Evolutionary conservation across 1,140 invertebrate genomes (phyloP).

Genomic region (Lethrus apterus): DNA sequence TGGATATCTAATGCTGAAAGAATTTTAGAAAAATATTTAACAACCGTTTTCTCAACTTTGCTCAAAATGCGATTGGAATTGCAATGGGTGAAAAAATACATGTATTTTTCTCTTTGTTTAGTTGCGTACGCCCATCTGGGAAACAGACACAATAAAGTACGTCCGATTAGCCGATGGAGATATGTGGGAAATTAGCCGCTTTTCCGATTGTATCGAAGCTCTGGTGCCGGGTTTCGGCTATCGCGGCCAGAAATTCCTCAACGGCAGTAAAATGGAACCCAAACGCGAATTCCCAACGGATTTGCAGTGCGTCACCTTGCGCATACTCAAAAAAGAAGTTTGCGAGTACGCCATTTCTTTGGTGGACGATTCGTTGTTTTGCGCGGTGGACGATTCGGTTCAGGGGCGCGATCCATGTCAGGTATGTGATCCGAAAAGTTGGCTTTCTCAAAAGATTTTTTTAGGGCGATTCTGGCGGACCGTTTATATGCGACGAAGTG

Average conservation of each 20-base stretch:
- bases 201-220: neutral
- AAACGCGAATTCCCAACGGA: neutral
- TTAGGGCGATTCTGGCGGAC: too few relatives aligned
- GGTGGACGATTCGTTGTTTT: slow-evolving; percentile 5
- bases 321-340: neutral
- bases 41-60: neutral
- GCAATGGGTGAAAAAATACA: neutral
- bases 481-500: neutral
- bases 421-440: neutral
- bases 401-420: slow-evolving; percentile 4
- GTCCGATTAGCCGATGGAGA: neutral
- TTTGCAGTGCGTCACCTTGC: slow-evolving; percentile 2
- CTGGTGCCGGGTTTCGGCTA: slow-evolving; percentile 6
- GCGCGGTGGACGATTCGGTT: neutral
- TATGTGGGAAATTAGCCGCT: neutral
- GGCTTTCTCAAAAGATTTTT: neutral
- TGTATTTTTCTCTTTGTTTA: neutral
- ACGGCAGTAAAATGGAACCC: neutral
- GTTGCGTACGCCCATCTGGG: neutral
- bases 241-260: slow-evolving; percentile 2
- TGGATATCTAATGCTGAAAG: too few relatives aligned
- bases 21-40: too few relatives aligned
- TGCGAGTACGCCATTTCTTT: neutral
- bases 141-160: neutral
- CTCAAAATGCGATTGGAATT: neutral